A percentile compares a stretch with the other conserved stretches of the same genome.
Conservation (phyloP, 92 coral and sea anemone species). For the Plumapathes pennacea region DNA sequence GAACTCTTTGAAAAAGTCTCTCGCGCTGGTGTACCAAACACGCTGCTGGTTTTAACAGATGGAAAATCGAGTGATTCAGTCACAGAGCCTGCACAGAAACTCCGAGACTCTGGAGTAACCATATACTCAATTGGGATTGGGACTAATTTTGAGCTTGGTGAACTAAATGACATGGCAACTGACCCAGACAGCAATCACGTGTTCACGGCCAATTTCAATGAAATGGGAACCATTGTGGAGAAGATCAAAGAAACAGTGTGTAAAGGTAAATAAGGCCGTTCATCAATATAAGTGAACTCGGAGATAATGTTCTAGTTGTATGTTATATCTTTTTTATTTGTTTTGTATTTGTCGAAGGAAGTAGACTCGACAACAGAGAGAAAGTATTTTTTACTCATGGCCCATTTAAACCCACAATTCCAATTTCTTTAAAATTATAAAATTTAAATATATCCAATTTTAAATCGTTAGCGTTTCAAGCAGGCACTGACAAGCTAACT, state of each 20-base stretch:
- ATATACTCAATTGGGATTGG: conserved; percentile 66
- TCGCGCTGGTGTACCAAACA: conserved; percentile 35
- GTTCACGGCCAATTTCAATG: conserved; percentile 22
- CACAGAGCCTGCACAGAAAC: conserved; percentile 51
- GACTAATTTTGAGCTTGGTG: conserved; percentile 5
- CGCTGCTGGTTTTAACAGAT: conserved; percentile 69
- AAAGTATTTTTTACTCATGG: no score
- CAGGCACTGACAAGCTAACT: no score
- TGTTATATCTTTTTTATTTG: no score
- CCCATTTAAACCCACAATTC: no score
- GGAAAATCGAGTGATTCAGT: conserved; percentile 33
- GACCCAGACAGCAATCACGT: conserved; percentile 69
- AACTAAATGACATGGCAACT: conserved; percentile 69
- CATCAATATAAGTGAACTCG: no score
- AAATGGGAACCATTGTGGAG: conserved; percentile 20
- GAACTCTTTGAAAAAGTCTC: conserved; percentile 34
- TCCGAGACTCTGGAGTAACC: conserved; percentile 57
- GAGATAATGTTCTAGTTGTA: no score
- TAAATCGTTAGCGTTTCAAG: no score
- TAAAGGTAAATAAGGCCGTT: conserved; percentile 25
- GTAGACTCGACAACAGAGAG: no score
- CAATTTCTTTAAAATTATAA: no score
- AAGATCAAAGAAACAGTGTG: conserved; percentile 40
- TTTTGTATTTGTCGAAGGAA: no score
- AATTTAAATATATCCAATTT: no score